A percentile compares a stretch with the other conserved stretches of the same genome.
phyloP scores from a whole-genome alignment of 2,888 invertebrate species.

The Drosophila melanosoma region DNA sequence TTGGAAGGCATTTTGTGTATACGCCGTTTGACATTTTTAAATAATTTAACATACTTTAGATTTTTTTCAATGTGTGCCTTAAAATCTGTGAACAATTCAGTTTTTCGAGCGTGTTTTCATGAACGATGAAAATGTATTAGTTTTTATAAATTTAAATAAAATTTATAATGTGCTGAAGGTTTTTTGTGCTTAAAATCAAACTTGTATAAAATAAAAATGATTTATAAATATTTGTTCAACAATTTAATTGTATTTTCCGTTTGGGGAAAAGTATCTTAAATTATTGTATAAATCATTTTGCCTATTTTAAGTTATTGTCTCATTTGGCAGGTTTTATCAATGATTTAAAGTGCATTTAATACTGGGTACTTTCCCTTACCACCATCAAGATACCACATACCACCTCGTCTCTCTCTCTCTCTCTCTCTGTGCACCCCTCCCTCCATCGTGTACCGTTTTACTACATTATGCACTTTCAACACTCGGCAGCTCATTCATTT shows the following conservation, averaged over 20 bases:
- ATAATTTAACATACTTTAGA: background rate
- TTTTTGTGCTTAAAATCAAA: background rate
- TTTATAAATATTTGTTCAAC: no score
- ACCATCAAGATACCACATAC: background rate
- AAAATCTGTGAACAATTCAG: background rate
- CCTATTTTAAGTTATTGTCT: background rate
- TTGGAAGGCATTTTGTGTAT: constrained; percentile 51
- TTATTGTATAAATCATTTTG: background rate
- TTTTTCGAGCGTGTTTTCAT: no score
- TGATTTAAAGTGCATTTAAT: constrained; percentile 53
- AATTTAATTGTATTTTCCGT: background rate
- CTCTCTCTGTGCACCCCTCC: background rate
- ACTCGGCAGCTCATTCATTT: constrained; percentile 75
- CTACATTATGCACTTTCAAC: constrained; percentile 75
- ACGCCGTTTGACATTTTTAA: constrained; percentile 28
- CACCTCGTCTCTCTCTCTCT: background rate
- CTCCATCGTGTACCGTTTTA: constrained; percentile 30
- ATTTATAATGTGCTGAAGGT: background rate
- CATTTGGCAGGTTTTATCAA: background rate
- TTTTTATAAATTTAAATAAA: background rate
- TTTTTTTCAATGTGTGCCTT: background rate
- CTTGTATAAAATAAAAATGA: background rate
- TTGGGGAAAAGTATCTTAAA: background rate
- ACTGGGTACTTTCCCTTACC: constrained; percentile 14
- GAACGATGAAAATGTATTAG: background rate